These are phyloP conservation scores for Sebastes ruberrimus DNA, from an alignment of 2,797 vertebrate genomes.

Conservation along the genomic window DNA sequence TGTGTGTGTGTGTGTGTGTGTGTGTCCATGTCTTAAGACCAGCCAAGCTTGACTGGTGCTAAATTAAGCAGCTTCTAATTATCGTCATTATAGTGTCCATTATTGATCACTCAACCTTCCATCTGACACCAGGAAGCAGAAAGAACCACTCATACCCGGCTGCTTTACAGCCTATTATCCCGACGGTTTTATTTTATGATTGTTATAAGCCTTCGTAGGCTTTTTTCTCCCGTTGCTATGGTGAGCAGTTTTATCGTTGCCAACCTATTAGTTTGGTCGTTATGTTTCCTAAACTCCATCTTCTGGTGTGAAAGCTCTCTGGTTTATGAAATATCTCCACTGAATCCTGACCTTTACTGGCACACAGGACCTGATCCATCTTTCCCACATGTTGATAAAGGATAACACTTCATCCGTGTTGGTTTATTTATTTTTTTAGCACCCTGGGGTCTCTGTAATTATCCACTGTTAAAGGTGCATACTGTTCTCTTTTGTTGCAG, in stretches of 20 bases:
- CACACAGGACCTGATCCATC: neutral
- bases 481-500: neutral
- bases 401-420: neutral
- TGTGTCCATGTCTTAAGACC: neutral
- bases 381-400: constrained; percentile 2
- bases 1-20: no score
- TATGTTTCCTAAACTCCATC: constrained; percentile 34
- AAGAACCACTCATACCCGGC: constrained; percentile 7
- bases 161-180: constrained; percentile 39
- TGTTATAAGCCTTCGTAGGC: constrained; percentile 12
- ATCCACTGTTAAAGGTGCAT: neutral
- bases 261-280: constrained; percentile 41
- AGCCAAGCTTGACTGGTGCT: neutral
- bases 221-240: constrained; percentile 62
- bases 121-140: constrained; percentile 25
- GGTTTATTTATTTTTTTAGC: neutral
- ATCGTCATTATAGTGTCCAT: constrained; percentile 3
- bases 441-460: neutral
- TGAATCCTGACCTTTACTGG: constrained; percentile 49
- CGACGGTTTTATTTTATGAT: constrained; percentile 32
- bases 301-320: constrained; percentile 11
- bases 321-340: constrained; percentile 40
- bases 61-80: constrained; percentile 19
- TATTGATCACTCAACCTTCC: constrained; percentile 39
- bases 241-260: constrained; percentile 54